Evolutionary conservation across 2,888 invertebrate species (phyloP).

Genomic region (Nasonovia ribisnigri): DNA sequence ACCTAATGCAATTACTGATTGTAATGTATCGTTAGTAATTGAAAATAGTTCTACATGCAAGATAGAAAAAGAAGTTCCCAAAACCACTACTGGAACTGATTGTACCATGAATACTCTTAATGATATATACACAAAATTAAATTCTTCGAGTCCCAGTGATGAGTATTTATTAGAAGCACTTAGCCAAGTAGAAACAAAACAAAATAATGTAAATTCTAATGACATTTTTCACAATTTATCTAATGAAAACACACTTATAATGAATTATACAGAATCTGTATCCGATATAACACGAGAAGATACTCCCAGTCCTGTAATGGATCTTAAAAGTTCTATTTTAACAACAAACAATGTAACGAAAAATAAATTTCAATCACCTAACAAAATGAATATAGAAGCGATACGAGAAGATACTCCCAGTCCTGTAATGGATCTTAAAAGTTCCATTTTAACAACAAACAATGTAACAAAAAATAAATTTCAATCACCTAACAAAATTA

Average conservation of each 20-base stretch:
- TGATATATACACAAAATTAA: neutral
- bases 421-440: conserved; percentile 39
- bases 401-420: conserved; percentile 50
- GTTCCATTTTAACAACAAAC: neutral
- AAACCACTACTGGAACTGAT: neutral
- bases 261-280: neutral
- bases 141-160: conserved; percentile 46
- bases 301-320: neutral
- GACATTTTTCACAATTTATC: neutral
- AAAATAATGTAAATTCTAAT: conserved; percentile 13
- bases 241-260: conserved; percentile 1
- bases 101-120: neutral
- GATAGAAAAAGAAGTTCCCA: neutral
- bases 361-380: neutral
- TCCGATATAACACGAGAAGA: conserved; percentile 3
- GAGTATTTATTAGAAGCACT: conserved; percentile 40
- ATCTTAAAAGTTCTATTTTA: neutral
- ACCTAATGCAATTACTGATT: neutral
- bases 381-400: neutral
- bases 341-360: neutral
- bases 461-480: neutral
- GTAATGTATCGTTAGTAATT: neutral
- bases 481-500: neutral
- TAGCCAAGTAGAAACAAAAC: conserved; percentile 23
- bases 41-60: neutral